Conservation (phyloP, 2,797 vertebrate genomes). For the Rhinatrema bivittatum region DNA sequence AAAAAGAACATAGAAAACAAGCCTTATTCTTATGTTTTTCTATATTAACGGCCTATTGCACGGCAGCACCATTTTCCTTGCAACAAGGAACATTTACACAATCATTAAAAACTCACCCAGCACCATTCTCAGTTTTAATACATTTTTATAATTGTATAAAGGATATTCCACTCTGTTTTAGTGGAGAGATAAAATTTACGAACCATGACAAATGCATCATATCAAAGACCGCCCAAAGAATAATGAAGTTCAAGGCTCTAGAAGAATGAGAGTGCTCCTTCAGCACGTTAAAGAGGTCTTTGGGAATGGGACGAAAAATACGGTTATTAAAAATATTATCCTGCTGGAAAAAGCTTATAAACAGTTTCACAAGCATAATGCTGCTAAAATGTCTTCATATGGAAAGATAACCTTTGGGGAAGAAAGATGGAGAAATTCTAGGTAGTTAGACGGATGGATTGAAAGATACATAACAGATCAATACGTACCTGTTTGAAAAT, state of each 20-base stretch:
- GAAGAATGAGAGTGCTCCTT: background rate
- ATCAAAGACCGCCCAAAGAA: constrained; percentile 55
- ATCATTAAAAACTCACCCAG: constrained; percentile 65
- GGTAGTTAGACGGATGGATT: too few relatives aligned
- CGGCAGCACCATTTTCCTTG: too few relatives aligned
- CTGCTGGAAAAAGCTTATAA: background rate
- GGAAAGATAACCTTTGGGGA: too few relatives aligned
- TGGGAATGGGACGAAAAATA: constrained; percentile 1
- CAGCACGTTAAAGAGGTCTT: constrained; percentile 3
- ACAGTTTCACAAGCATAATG: constrained; percentile 5
- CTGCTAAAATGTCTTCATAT: too few relatives aligned
- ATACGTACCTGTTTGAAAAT: too few relatives aligned
- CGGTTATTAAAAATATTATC: constrained; percentile 3
- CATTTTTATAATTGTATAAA: constrained; percentile 68
- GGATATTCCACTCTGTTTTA: constrained; percentile 68
- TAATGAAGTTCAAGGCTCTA: constrained; percentile 43
- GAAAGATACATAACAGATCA: too few relatives aligned
- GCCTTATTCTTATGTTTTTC: too few relatives aligned
- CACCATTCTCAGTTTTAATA: constrained; percentile 62
- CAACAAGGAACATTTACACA: constrained; percentile 61
- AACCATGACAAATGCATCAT: constrained; percentile 56
- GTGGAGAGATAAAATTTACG: constrained; percentile 68
- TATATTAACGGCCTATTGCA: too few relatives aligned
- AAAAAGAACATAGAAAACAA: too few relatives aligned
- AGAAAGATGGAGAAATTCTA: too few relatives aligned